These are phyloP conservation scores for Andrena marginata DNA, from an alignment of 2,888 invertebrate genomes.

Conservation along the genomic window DNA sequence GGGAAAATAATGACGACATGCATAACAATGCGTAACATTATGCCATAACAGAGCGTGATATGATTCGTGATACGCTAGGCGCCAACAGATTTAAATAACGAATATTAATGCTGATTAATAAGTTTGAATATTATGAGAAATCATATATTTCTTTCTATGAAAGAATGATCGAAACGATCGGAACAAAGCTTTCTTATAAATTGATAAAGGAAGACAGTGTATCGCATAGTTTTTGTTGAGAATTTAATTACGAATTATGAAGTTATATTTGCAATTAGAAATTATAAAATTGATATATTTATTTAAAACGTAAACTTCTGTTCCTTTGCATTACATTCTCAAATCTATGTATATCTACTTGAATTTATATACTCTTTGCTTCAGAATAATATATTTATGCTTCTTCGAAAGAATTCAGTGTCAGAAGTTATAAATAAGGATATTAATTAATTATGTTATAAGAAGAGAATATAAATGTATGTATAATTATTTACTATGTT, in stretches of 20 bases:
- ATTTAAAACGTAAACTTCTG: background rate
- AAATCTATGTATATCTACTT: background rate
- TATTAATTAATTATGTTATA: background rate
- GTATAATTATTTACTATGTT: too few relatives aligned
- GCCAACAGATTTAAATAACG: slow-evolving; percentile 20
- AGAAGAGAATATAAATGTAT: too few relatives aligned
- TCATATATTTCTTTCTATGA: slow-evolving; percentile 39
- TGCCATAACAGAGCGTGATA: slow-evolving; percentile 2
- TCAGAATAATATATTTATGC: background rate
- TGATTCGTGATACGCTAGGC: background rate
- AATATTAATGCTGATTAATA: slow-evolving; percentile 18
- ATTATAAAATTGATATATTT: slow-evolving; percentile 3
- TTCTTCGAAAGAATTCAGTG: background rate
- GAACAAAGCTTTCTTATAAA: background rate
- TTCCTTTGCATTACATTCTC: background rate
- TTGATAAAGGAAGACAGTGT: background rate
- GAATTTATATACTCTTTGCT: background rate
- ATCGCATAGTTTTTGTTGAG: background rate
- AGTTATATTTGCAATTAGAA: slow-evolving; percentile 21
- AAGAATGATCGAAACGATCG: slow-evolving; percentile 30
- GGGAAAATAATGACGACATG: background rate
- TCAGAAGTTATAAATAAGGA: background rate
- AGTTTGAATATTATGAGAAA: slow-evolving; percentile 35
- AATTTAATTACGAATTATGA: background rate
- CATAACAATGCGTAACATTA: background rate